Base-by-base conservation (phyloP, 2,113 vertebrate species). In the Aleadryas rufinucha region DNA sequence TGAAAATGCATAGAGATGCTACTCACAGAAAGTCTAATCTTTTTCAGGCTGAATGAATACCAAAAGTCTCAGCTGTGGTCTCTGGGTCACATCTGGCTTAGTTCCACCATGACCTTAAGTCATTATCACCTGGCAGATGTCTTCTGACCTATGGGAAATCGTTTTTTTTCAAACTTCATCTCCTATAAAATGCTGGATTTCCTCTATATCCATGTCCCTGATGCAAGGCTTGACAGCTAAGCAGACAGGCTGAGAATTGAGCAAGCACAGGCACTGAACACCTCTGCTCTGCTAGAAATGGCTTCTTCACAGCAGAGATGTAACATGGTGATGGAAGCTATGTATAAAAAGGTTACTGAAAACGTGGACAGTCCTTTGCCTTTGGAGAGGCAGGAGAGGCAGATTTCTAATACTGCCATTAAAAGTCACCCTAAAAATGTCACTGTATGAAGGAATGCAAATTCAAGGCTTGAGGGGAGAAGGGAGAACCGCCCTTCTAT, bases 401-500 rank as follows among this genome's bases (percentile, higher is more conserved):
- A 37, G 9, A 3, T 80, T 93, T 84, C 81, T 60, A 69, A n/a
- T 16, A 14, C 52, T 79, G 66, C 31, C 35, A 59, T 80, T 85
- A 93, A 88, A 79, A 74, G 81, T 84, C 39, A 77, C 28, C n/a
- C 68, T 83, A 86, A 92, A 96, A 94, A 68, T 49, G 47, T 66
- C 76, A 87, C 11, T 30, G 6, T 47, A 56, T 52, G 45, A 94
- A 92, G 39, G 47, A 44, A 50, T 57, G 63, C 22, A 94, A 94
- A 92, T 92, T 88, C 52, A 68, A 30, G n/a, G 75, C 79, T 90
- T 80, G 42, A 92, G 87, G 95, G 92, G 16, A 85, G 28, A 91
- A 74, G 24, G 13, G 8, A 94, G 31, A 77, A 72, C 27, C 42
- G 22, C 16, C 26, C 74, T 78, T 68, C 42, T 60, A 76, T 71